Evolutionary conservation across 2,888 invertebrate genomes (phyloP), one percentile per base, ranked within the genome.

Genomic region (Augochlorella aurata): DNA sequence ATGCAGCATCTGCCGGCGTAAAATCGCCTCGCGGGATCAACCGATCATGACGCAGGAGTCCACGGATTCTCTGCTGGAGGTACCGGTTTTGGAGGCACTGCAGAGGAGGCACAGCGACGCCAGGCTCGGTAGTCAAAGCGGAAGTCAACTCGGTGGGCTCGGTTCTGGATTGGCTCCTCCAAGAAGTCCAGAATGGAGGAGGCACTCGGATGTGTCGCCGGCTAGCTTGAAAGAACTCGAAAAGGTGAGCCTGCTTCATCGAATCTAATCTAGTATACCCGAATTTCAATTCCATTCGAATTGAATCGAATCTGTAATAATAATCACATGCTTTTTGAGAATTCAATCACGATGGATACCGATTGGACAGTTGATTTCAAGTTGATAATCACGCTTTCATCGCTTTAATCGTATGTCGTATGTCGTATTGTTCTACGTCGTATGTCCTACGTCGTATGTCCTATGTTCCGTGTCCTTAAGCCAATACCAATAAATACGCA

Each of bases 171-270:
- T 97, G 49, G 97, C 97, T n/a, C 97, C 97, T 16, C 97, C 97
- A 0, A 95, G 97, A 80, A 97, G 97, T 83, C 97, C 97, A 0
- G 97, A 98, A 91, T 94, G 97, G 12, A 95, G 97, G 29, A 94
- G 97, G 54, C 97, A 97, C 92, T 97, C 97, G 1, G 98, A 97
- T 92, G 97, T 97, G 2, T 97, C 97, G 16, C 97, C 97, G 18
- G 97, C 97, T 3, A 97, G 97, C 58, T 94, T 98, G 68, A 97
- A 97, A 92, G 97, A 97, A 93, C 94, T 98, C n/a, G 97, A 98
- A 94, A 97, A 97, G 95, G 97, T 97, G 95, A 94, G 94, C 45
- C 10, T 9, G 16, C 0, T 45, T 49, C 1, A 4, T 16, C 2
- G 58, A 24, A 24, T 38, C 3, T 38, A 38, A 38, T 38, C 5